Conservation (phyloP, 2,888 invertebrate genomes). For the Embidobia sp. region DNA sequence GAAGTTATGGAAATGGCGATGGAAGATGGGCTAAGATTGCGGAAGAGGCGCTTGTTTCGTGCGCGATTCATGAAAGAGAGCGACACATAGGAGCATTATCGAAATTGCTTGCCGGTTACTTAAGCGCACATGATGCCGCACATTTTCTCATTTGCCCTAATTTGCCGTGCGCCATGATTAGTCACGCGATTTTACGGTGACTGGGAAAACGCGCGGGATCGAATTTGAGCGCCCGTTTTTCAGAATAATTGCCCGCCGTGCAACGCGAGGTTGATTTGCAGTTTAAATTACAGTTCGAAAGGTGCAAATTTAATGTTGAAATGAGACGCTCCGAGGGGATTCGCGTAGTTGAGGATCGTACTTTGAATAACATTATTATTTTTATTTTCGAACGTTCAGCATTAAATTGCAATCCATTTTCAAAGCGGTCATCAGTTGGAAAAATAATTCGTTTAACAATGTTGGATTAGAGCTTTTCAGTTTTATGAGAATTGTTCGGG, state of each 20-base stretch:
- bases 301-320: no score
- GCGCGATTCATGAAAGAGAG: conserved; percentile 34
- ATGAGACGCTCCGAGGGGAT: no score
- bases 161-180: conserved; percentile 29
- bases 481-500: no score
- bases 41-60: conserved; percentile 44
- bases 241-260: conserved; percentile 5
- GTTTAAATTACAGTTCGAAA: no score
- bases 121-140: conserved; percentile 31
- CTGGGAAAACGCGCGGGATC: neutral
- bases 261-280: no score
- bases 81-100: conserved; percentile 44
- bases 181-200: conserved; percentile 37
- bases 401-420: no score
- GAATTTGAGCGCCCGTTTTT: conserved; percentile 8
- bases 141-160: conserved; percentile 48
- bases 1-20: conserved; percentile 46
- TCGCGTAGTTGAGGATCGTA: no score
- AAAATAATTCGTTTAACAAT: no score
- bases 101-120: conserved; percentile 40
- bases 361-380: no score
- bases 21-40: conserved; percentile 39
- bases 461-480: no score
- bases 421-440: no score
- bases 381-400: no score